Evolutionary conservation across 2,113 vertebrate species (phyloP).

Genomic region (Nothoprocta perdicaria): DNA sequence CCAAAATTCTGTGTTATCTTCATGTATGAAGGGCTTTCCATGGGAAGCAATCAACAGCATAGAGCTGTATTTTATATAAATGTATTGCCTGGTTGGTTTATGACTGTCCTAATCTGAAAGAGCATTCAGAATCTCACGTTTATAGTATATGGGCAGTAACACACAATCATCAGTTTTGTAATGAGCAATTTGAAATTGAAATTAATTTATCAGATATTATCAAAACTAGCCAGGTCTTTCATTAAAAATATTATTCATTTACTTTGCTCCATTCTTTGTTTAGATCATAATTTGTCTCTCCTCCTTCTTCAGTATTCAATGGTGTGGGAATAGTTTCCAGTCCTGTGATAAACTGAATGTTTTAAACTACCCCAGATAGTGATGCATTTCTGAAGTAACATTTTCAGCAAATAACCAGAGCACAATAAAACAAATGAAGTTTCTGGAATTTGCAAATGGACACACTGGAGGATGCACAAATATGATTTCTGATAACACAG

Average conservation of each 20-base stretch:
- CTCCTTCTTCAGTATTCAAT: background rate
- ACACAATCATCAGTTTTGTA: background rate
- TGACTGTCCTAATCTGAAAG: background rate
- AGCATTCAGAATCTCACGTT: background rate
- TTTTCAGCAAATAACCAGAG: background rate
- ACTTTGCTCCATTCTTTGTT: background rate
- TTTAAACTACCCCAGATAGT: background rate
- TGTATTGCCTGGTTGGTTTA: background rate
- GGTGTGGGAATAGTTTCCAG: background rate
- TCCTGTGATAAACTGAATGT: background rate
- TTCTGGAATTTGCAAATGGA: background rate
- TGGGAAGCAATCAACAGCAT: background rate
- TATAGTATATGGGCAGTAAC: background rate
- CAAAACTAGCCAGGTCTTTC: background rate
- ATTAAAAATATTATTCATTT: background rate
- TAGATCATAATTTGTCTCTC: background rate
- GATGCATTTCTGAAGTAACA: background rate
- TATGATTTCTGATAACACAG: background rate
- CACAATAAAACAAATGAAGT: background rate
- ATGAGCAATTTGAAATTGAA: background rate
- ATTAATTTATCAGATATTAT: background rate
- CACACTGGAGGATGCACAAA: background rate
- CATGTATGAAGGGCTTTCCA: background rate
- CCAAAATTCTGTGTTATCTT: background rate
- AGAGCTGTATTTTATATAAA: background rate